These are phyloP conservation scores for Epinotia ramella DNA, from an alignment of 2,888 invertebrate species.

Conservation along the genomic window DNA sequence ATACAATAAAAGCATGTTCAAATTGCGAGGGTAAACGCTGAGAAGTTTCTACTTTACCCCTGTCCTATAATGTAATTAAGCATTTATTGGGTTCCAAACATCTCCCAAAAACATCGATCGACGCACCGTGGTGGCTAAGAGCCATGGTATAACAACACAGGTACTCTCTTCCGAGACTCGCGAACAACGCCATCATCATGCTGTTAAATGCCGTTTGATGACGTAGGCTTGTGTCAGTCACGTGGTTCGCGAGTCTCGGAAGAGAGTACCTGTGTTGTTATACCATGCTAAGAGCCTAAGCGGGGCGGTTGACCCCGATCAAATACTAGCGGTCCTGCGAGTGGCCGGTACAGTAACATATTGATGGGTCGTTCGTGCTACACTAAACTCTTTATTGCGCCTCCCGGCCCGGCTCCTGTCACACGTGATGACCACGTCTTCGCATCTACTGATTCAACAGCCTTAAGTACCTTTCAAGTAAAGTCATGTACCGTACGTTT, in stretches of 20 bases:
- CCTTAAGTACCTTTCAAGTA: neutral
- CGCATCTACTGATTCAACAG: slow-evolving; percentile 7
- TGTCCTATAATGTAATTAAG: slow-evolving; percentile 42
- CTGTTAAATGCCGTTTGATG: no score
- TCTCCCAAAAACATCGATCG: slow-evolving; percentile 49
- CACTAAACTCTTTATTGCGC: slow-evolving; percentile 41
- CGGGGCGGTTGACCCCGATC: slow-evolving; percentile 45
- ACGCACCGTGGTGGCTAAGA: slow-evolving; percentile 47
- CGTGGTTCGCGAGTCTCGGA: no score
- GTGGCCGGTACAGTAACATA: slow-evolving; percentile 20
- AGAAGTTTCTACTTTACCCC: slow-evolving; percentile 22
- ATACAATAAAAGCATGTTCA: slow-evolving; percentile 6
- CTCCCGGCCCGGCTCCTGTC: neutral
- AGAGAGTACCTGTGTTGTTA: no score
- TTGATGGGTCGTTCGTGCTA: slow-evolving; percentile 40
- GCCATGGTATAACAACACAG: no score
- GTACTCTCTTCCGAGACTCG: no score
- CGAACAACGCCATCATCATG: no score
- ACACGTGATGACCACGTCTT: slow-evolving; percentile 28
- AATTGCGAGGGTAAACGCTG: slow-evolving; percentile 1
- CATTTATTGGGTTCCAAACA: slow-evolving; percentile 40
- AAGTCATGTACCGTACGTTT: no score
- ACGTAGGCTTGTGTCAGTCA: no score
- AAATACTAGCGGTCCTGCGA: slow-evolving; percentile 40
- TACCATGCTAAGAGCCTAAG: slow-evolving; percentile 32